phyloP scores from a whole-genome alignment of 2,797 vertebrate genomes.

The Ctenochaetus hawaiiensis region DNA sequence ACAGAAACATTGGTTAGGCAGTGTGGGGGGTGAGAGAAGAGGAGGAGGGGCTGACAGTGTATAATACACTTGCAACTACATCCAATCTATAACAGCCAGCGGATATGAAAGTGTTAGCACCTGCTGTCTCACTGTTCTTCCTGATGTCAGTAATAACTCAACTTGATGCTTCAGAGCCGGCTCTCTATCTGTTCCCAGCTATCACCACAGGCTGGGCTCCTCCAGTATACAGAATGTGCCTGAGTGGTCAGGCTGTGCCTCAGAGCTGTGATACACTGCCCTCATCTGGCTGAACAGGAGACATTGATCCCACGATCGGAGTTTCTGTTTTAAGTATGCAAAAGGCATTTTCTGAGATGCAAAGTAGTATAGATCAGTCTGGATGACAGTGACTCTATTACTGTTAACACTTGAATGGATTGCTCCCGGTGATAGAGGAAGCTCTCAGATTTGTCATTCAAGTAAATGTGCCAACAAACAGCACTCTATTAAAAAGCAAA shows the following conservation, averaged over 20 bases:
- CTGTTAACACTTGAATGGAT: no score
- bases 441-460: no score
- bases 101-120: constrained; percentile 46
- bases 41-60: background rate
- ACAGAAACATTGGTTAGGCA: constrained; percentile 27
- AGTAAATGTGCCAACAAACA: no score
- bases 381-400: background rate
- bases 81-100: constrained; percentile 28
- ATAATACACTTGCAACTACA: constrained; percentile 28
- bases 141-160: constrained; percentile 55
- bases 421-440: no score
- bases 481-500: no score
- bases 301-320: background rate
- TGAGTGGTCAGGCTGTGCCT: background rate
- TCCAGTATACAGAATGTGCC: constrained; percentile 10
- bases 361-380: background rate
- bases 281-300: constrained; percentile 67
- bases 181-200: constrained; percentile 27
- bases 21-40: background rate
- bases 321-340: background rate
- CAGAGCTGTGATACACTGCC: constrained; percentile 68
- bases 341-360: background rate
- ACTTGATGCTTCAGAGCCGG: constrained; percentile 54
- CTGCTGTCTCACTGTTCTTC: constrained; percentile 32
- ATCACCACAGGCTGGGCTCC: constrained; percentile 37